These are phyloP conservation scores for Clanis bilineata DNA, from an alignment of 2,888 invertebrate genomes.

Conservation along the genomic window DNA sequence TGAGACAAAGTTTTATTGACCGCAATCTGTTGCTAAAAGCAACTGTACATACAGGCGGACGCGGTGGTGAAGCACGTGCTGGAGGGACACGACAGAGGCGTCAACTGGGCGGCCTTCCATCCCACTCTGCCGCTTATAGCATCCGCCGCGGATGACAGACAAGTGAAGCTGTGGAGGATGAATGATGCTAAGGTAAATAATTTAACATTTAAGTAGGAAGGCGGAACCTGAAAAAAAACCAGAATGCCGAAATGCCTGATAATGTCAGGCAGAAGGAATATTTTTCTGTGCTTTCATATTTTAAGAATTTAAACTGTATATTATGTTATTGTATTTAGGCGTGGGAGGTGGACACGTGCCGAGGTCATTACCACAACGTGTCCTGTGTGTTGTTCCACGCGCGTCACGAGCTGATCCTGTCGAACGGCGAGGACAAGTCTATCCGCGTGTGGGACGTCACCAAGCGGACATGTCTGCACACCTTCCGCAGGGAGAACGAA, in stretches of 20 bases:
- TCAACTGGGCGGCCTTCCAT: constrained; percentile 99
- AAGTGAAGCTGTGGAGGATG: constrained; percentile 99
- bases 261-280: no score
- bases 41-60: constrained; percentile 84
- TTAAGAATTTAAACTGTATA: not conserved
- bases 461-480: constrained; percentile 94
- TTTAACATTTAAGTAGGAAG: no score
- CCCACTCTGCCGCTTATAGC: constrained; percentile 96
- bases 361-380: constrained; percentile 99
- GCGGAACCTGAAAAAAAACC: no score
- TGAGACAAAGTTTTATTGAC: constrained; percentile 12
- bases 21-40: constrained; percentile 21
- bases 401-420: constrained; percentile 96
- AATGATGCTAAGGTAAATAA: constrained; percentile 91
- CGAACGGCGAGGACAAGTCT: constrained; percentile 98
- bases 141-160: constrained; percentile 99
- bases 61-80: constrained; percentile 95
- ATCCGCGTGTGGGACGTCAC: constrained; percentile 99
- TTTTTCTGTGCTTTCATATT: no score
- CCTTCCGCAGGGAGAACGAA: constrained; percentile 97
- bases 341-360: constrained; percentile 99
- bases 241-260: no score
- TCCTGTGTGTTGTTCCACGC: constrained; percentile 99
- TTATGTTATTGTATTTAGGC: constrained; percentile 78
- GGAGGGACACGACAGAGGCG: constrained; percentile 97